Base-by-base conservation (phyloP, 2,113 vertebrate species). In the Prinia subflava region DNA sequence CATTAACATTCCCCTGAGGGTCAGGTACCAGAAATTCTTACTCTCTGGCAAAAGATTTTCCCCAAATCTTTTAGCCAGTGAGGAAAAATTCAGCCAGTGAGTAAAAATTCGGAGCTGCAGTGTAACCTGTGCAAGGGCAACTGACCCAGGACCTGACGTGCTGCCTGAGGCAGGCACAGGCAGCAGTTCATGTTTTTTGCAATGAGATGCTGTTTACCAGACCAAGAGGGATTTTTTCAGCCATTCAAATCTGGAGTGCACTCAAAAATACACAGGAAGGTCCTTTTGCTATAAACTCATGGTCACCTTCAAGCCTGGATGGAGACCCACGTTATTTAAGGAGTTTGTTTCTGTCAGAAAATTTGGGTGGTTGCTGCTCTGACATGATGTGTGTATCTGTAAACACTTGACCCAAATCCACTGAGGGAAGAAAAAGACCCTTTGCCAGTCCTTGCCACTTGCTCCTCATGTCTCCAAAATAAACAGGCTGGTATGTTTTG, bases 151-250 rank as follows among this genome's bases (percentile, higher is more conserved):
- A 11, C 33, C 13, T 35, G 52, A 30, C 0, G 0, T 10, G 12
- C 31, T 16, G 31, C 73, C 27, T 0, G 0, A 9, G 44, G 50
- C 55, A 52, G 82, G 9, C 1, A 1, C 41, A 9, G 44, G 9
- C 83, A 49, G 35, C 47, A 19, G 2, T 11, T 63, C 14, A 1
- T 52, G 33, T 33, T 50, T 55, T 56, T 49, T 84, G 70, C 50
- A 49, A 5, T 11, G 22, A 41, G 13, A 24, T 37, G 13, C 33
- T 70, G 2, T 56, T 83, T 59, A 44, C 35, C 22, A 53, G 25
- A 35, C 16, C 2, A 1, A 6, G 3, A 4, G 16, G 39, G 15
- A 44, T 4, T 55, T 73, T 90, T 31, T 42, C 39, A 27, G 7
- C 35, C 37, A 21, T 89, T 86, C 44, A 68, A 4, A 56, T 33